Base-by-base conservation (phyloP, 2,888 invertebrate species). In the Stenodema calcarata region DNA sequence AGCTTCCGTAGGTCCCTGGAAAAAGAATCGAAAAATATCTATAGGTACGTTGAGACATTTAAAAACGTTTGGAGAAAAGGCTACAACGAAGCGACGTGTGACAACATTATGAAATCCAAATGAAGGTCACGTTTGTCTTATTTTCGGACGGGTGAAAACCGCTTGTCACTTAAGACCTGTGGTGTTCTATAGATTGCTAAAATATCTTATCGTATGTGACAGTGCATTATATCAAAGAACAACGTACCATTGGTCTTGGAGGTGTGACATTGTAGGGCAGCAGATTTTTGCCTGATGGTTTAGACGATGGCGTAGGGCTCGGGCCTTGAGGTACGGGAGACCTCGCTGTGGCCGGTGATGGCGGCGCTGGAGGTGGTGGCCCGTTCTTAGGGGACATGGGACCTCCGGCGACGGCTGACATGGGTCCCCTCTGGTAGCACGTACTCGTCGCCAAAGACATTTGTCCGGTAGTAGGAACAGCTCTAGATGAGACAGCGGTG, bases 181-280 rank as follows among this genome's bases (percentile, higher is more conserved):
- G n/a, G n/a, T n/a, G n/a, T n/a, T n/a, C n/a, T n/a, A n/a, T n/a
- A n/a, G n/a, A n/a, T n/a, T n/a, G n/a, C n/a, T n/a, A 35, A 35
- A 7, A 35, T 2, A 4, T 35, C 35, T 54, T n/a, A 54, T 54
- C 4, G 54, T 4, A 54, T 28, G 12, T 9, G 44, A 23, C 16
- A 35, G 47, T 83, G 35, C 35, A 35, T 35, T 35, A 7, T 35
- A 35, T 35, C 35, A 35, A 35, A 35, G 35, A 35, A 4, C 27
- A 69, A 81, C 90, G 90, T 90, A 92, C 92, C 90, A 95, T 94
- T 35, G 96, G 96, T 88, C 96, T 94, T 4, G 97, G 96, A 62
- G 97, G 97, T 75, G 97, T 97, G 35, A 97, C 95, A 91, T 95
- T 97, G 90, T 96, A 97, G 0, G 97, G 96, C 89, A 97, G 91